These are phyloP conservation scores for Phrynocephalus forsythii DNA, from an alignment of 2,797 vertebrate genomes.

Conservation along the genomic window DNA sequence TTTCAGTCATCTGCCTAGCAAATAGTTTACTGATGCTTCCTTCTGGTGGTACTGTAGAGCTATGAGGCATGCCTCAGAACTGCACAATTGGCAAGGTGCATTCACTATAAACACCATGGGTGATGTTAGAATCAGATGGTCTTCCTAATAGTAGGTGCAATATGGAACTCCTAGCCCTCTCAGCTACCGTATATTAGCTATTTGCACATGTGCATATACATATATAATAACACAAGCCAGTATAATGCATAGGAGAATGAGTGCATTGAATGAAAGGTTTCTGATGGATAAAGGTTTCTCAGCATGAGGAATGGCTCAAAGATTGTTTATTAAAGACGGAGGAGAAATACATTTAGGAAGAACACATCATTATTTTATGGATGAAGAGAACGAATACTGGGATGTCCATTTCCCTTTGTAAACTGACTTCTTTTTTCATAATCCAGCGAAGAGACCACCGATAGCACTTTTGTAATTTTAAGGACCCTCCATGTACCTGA, in stretches of 20 bases:
- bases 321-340: background rate
- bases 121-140: too few species aligned
- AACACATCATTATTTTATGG: background rate
- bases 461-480: background rate
- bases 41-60: too few species aligned
- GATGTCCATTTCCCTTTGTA: slow-evolving; percentile 16
- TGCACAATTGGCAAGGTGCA: too few species aligned
- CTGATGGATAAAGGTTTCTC: background rate
- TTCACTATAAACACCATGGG: too few species aligned
- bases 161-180: too few species aligned
- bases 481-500: background rate
- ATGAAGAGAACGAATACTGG: background rate
- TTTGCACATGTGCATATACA: background rate
- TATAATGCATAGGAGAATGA: background rate
- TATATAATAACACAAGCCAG: background rate
- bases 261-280: background rate
- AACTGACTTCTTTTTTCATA: slow-evolving; percentile 18
- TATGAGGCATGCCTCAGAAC: too few species aligned
- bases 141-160: too few species aligned
- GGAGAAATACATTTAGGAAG: background rate
- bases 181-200: too few species aligned
- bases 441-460: background rate
- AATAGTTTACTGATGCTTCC: too few species aligned
- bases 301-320: rapidly evolving
- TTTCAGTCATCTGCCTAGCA: background rate